Conservation (phyloP, 1,140 invertebrate genomes). For the Drosophila pectinifera region DNA sequence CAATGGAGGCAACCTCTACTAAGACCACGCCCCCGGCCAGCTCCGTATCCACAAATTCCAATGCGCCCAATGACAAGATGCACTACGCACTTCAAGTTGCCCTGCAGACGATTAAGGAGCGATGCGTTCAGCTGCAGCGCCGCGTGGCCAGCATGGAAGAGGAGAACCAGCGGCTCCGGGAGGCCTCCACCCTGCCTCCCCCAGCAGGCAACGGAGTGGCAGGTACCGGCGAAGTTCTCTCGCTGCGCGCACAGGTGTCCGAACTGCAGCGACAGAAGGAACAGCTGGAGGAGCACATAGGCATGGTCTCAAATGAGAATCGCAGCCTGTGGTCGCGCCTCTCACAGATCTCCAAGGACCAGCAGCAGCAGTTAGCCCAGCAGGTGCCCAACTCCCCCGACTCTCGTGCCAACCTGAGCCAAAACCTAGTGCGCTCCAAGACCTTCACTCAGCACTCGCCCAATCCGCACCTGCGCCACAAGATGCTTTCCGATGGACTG, state of each 20-base stretch:
- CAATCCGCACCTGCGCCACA: slow-evolving; percentile 85
- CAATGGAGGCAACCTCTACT: slow-evolving; percentile 44
- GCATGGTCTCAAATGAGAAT: slow-evolving; percentile 92
- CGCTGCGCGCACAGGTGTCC: slow-evolving; percentile 87
- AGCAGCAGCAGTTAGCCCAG: slow-evolving; percentile 50
- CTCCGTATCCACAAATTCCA: slow-evolving; percentile 10
- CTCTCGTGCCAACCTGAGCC: slow-evolving; percentile 62
- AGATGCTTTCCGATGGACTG: slow-evolving; percentile 85
- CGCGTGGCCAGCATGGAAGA: slow-evolving; percentile 89
- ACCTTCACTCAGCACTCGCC: slow-evolving; percentile 88
- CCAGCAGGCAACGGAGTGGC: slow-evolving; percentile 28
- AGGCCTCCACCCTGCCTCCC: slow-evolving; percentile 32
- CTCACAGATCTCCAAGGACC: slow-evolving; percentile 87
- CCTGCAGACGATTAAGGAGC: slow-evolving; percentile 91
- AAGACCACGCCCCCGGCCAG: slow-evolving; percentile 9
- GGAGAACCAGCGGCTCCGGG: slow-evolving; percentile 89
- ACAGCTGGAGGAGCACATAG: slow-evolving; percentile 90
- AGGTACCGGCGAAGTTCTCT: slow-evolving; percentile 84
- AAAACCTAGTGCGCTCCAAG: slow-evolving; percentile 86
- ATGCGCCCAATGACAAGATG: slow-evolving; percentile 52
- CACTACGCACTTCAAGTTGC: slow-evolving; percentile 89
- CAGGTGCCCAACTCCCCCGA: slow-evolving; percentile 22
- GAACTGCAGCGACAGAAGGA: slow-evolving; percentile 90
- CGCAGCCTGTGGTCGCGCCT: slow-evolving; percentile 91
- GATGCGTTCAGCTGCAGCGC: slow-evolving; percentile 90